Base-by-base conservation (phyloP, 1,140 invertebrate species). In the Theocolax elegans region DNA sequence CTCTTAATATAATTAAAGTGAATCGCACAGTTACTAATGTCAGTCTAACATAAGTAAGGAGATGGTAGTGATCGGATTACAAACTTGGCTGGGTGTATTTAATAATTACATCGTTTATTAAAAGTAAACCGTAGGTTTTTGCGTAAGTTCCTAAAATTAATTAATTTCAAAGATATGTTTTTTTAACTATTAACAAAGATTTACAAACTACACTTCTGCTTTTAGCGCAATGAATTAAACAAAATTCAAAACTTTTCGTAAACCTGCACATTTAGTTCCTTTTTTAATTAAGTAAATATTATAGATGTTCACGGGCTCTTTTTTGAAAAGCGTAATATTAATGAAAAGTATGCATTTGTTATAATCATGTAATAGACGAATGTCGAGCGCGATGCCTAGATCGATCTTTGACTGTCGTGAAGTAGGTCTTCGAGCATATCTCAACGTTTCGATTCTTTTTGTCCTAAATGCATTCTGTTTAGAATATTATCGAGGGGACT, bases 141-240 rank as follows among this genome's bases (percentile, higher is more conserved):
- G 53, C 27, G 29, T 49, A 49, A 64, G 60, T 71, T 71, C 60
- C 60, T 71, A 58, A 64, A 71, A 58, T 48, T 49, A 46, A 46
- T 38, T 6, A 12, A 7, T 38, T 63, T 64, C 19, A 10, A 46
- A 70, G 7, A 44, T 7, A 9, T 19, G 46, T 56, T 23, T 58
- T 38, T 64, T 58, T 40, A 23, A 48, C 31, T 2, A 38, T 44
- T n/a, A 40, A 46, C 15, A 0, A 64, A 63, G 23, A 13, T 46
- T 40, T 25, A 56, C 48, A n/a, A 70, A 48, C 27, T 46, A 53
- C 13, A 63, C 56, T 35, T 56, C 48, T 58, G 49, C 53, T 59
- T 64, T 40, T 40, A 58, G 42, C 58, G 31, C 44, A 71, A 29
- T 48, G 15, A 54, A 63, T 13, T n/a, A 19, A 42, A n/a, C 56